Conservation (phyloP, 92 coral and sea anemone species). For the Pocillopora grandis region DNA sequence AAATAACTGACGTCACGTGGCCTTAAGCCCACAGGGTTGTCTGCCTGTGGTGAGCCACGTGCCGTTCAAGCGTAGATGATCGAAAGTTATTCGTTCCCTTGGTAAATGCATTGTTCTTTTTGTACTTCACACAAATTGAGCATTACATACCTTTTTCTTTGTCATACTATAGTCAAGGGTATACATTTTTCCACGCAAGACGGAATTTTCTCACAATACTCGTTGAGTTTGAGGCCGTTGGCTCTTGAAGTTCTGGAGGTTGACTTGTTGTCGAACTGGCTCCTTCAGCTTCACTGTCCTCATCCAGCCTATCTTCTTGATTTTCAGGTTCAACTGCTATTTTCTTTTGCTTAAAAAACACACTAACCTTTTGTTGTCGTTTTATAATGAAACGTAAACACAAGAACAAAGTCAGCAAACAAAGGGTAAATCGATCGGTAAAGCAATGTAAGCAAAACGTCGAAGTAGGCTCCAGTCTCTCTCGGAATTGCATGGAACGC, state of each 20-base stretch:
- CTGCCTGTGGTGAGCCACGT: constrained; percentile 41
- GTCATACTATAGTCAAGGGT: constrained; percentile 47
- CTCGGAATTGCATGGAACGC: too few species aligned
- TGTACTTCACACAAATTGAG: constrained; percentile 48
- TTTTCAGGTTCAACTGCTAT: constrained; percentile 14
- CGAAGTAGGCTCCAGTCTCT: too few species aligned
- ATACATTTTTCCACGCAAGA: constrained; percentile 39
- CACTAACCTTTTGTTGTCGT: background rate
- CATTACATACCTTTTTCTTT: constrained; percentile 45
- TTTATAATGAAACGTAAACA: background rate
- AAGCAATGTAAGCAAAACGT: too few species aligned
- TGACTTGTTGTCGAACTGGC: constrained; percentile 11
- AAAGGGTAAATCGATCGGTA: too few species aligned
- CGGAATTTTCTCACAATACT: constrained; percentile 42
- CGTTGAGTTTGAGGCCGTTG: constrained; percentile 42
- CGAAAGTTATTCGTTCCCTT: constrained; percentile 48
- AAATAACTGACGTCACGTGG: too few species aligned
- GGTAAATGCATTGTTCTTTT: constrained; percentile 38
- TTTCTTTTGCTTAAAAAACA: background rate
- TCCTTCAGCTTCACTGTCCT: background rate
- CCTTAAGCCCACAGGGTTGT: too few species aligned
- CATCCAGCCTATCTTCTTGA: background rate
- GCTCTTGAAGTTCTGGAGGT: constrained; percentile 32
- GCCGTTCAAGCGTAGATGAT: constrained; percentile 40
- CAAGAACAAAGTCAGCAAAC: background rate